phyloP scores from a whole-genome alignment of 2,888 invertebrate species.

The Dasypolia templi region DNA sequence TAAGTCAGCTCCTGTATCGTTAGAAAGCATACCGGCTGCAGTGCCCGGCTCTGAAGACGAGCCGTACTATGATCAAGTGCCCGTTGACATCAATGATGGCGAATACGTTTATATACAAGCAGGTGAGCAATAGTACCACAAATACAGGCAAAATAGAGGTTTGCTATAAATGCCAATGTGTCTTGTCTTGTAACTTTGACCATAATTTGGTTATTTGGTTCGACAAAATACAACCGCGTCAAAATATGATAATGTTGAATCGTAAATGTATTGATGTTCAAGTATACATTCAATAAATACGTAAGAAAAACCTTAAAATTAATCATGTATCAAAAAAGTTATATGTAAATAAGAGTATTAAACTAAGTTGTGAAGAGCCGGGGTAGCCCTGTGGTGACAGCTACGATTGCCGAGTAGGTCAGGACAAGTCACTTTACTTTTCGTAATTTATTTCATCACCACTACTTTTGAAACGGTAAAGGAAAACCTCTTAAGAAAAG shows the following conservation, averaged over 20 bases:
- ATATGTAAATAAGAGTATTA: background rate
- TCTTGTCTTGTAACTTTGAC: conserved; percentile 21
- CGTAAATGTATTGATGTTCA: conserved; percentile 17
- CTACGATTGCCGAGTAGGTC: background rate
- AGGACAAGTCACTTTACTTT: background rate
- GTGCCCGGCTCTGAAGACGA: conserved; percentile 88
- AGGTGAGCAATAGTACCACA: conserved; percentile 79
- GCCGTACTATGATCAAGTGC: conserved; percentile 94
- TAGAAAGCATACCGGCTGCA: conserved; percentile 84
- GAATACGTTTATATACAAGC: conserved; percentile 95
- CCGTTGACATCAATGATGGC: conserved; percentile 92
- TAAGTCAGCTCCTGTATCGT: conserved; percentile 84
- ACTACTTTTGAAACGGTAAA: background rate
- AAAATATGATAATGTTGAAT: conserved; percentile 12
- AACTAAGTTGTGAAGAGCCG: background rate
- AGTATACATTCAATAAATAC: no score
- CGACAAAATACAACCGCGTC: background rate
- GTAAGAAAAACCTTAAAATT: background rate
- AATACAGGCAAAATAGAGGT: background rate
- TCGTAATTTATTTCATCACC: conserved; percentile 9
- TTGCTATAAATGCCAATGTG: conserved; percentile 7
- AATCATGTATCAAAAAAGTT: conserved; percentile 12
- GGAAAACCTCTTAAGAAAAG: background rate
- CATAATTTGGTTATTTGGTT: conserved; percentile 18
- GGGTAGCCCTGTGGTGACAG: background rate